phyloP scores from a whole-genome alignment of 2,888 invertebrate species.

The Andrena fulva region DNA sequence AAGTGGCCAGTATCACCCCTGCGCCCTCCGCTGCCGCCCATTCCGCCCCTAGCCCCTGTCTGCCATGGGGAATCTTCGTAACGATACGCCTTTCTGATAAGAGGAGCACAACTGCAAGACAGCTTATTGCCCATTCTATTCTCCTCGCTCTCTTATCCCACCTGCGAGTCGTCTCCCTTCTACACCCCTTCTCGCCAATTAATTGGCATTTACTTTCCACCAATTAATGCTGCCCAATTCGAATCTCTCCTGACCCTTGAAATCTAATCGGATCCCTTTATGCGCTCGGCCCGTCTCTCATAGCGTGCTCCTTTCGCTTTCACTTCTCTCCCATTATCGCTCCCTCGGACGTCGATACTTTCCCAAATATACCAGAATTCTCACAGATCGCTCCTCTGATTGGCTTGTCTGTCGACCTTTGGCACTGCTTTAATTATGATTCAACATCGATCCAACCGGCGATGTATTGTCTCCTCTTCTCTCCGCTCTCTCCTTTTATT shows the following conservation, averaged over 20 bases:
- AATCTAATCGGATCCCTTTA: slow-evolving; percentile 7
- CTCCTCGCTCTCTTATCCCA: slow-evolving; percentile 49
- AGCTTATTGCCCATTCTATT: slow-evolving; percentile 97
- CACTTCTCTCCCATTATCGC: neutral
- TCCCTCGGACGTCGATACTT: slow-evolving; percentile 34
- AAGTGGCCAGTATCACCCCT: slow-evolving; percentile 86
- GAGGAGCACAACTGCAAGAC: slow-evolving; percentile 98
- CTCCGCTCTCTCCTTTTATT: slow-evolving; percentile 56
- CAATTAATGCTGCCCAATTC: neutral
- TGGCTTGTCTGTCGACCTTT: slow-evolving; percentile 77
- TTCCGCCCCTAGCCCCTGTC: slow-evolving; percentile 85
- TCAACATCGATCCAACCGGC: slow-evolving; percentile 43
- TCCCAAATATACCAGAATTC: neutral
- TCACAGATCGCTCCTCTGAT: slow-evolving; percentile 54
- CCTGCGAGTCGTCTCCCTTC: slow-evolving; percentile 48
- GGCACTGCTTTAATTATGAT: slow-evolving; percentile 70
- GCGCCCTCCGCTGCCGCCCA: slow-evolving; percentile 79
- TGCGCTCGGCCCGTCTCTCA: slow-evolving; percentile 9
- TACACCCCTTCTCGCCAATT: slow-evolving; percentile 6
- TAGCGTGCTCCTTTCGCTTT: neutral
- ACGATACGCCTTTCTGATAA: slow-evolving; percentile 98
- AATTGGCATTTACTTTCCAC: slow-evolving; percentile 19
- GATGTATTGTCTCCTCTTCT: slow-evolving; percentile 41
- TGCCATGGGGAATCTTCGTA: slow-evolving; percentile 99
- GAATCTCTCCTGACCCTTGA: no score